Conservation (phyloP, 1,140 invertebrate species). For the Tigriopus japonicus region DNA sequence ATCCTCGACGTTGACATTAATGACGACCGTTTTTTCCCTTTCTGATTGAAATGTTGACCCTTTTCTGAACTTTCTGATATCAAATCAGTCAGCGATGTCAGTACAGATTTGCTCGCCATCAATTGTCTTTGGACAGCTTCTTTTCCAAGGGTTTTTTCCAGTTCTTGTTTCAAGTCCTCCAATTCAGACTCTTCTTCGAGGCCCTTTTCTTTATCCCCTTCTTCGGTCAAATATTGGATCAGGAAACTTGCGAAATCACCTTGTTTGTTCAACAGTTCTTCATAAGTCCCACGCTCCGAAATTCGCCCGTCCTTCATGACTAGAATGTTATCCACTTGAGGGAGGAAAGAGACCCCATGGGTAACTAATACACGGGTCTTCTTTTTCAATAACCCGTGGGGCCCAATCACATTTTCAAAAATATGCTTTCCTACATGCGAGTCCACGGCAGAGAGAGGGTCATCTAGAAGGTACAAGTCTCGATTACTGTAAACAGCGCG, state of each 20-base stretch:
- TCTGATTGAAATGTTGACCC: slow-evolving; percentile 18
- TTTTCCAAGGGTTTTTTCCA: slow-evolving; percentile 41
- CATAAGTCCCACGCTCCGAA: slow-evolving; percentile 23
- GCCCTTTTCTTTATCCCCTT: slow-evolving; percentile 16
- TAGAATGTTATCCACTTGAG: slow-evolving; percentile 25
- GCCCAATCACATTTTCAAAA: slow-evolving; percentile 73
- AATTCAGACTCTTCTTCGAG: slow-evolving; percentile 32
- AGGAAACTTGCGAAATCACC: slow-evolving; percentile 27
- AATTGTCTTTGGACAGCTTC: slow-evolving; percentile 28
- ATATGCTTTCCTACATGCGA: slow-evolving; percentile 88
- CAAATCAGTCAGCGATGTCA: slow-evolving; percentile 4
- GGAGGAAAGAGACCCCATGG: slow-evolving; percentile 23
- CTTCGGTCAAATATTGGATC: slow-evolving; percentile 21
- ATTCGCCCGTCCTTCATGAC: slow-evolving; percentile 25
- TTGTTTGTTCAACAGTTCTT: slow-evolving; percentile 20
- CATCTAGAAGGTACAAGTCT: slow-evolving; percentile 78
- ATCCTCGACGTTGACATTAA: too few species aligned
- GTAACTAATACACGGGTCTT: slow-evolving; percentile 31
- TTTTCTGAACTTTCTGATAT: slow-evolving; percentile 12
- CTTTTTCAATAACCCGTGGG: slow-evolving; percentile 50
- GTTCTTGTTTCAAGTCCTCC: slow-evolving; percentile 49
- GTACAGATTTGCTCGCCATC: neutral
- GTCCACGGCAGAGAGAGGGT: slow-evolving; percentile 70
- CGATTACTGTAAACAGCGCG: slow-evolving; percentile 73
- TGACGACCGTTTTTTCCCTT: slow-evolving; percentile 8